Base-by-base conservation (phyloP, 2,888 invertebrate genomes). In the Stenchaetothrips biformis region DNA sequence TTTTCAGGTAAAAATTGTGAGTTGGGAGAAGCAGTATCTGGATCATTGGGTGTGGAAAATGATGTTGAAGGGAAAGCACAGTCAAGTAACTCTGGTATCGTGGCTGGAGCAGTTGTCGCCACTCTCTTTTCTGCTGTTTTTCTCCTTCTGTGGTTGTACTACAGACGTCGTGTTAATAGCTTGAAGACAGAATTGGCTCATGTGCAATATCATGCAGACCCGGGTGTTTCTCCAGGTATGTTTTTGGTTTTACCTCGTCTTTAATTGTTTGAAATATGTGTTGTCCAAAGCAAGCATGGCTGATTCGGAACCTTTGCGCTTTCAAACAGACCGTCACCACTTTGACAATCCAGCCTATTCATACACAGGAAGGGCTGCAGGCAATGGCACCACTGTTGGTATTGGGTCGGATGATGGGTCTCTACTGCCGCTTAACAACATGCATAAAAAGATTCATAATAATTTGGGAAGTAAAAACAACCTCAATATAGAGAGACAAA, bases 321-420 rank as follows among this genome's bases (percentile, higher is more conserved):
- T 67, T 74, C 25, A 74, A 74, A 74, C 85, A 93, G 94, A 94
- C 85, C 92, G 92, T 85, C 93, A 93, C 86, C 95, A 96, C 87
- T 96, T 96, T 87, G 96, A 96, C 88, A 96, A 96, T 89, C 96
- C 96, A 0, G 95, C 95, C 7, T 96, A 96, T 87, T 93, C 94
- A 16, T 93, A 84, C 62, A 83, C 82, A 47, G 83, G 83, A 48
- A 80, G 83, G 21, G 82, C 82, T 21, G 78, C 80, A 47, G 67
- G 11, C 67, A 74, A 74, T 21, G 80, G 82, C 9, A 53, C 82
- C 59, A 78, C 79, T 49, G 62, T 82, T 37, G 77, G 81, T 18
- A 48, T 79, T 4, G 79, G 79, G n/a, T 81, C 85, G 16, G 88
- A 88, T 78, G 88, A 87, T 80, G 87, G 87, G 62, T 87, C 87